A percentile compares a stretch with the other conserved stretches of the same genome.
These are phyloP conservation scores for Tauraco erythrolophus DNA, from an alignment of 2,113 vertebrate genomes.

Conservation along the genomic window DNA sequence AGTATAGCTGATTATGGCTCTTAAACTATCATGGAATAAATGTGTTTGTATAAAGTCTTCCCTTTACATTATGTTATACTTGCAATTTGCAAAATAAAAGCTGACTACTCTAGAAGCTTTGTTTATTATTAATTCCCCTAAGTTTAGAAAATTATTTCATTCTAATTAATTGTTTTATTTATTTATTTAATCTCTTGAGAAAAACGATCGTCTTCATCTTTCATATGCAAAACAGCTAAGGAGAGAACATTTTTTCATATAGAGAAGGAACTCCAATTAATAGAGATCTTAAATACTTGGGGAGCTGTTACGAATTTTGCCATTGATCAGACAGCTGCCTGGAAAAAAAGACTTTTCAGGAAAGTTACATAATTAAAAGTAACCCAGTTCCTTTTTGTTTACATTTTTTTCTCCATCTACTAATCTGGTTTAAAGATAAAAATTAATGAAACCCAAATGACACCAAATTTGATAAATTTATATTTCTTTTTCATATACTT, in stretches of 20 bases:
- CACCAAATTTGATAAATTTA: neutral
- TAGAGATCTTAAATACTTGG: constrained; percentile 2
- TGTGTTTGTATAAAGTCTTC: neutral
- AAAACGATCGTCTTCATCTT: constrained; percentile 6
- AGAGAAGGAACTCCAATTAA: constrained; percentile 35
- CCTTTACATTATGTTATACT: neutral
- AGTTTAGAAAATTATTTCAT: constrained; percentile 23
- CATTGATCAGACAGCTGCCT: constrained; percentile 11
- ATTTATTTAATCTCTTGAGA: constrained; percentile 38
- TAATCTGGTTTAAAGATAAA: neutral
- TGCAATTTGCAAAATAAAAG: constrained; percentile 18
- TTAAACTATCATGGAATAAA: neutral
- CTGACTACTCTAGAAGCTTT: constrained; percentile 24
- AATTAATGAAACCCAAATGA: neutral
- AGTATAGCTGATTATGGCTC: neutral
- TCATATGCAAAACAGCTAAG: constrained; percentile 40
- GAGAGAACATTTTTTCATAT: neutral
- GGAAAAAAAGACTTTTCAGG: neutral
- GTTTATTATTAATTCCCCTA: constrained; percentile 57
- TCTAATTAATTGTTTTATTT: constrained; percentile 49
- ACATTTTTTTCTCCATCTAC: neutral
- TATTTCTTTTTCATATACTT: neutral
- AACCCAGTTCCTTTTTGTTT: neutral
- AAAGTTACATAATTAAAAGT: constrained; percentile 2
- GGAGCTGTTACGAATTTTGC: neutral